Conservation (phyloP, 92 coral and sea anemone genomes). For the Phymanthus crucifer region DNA sequence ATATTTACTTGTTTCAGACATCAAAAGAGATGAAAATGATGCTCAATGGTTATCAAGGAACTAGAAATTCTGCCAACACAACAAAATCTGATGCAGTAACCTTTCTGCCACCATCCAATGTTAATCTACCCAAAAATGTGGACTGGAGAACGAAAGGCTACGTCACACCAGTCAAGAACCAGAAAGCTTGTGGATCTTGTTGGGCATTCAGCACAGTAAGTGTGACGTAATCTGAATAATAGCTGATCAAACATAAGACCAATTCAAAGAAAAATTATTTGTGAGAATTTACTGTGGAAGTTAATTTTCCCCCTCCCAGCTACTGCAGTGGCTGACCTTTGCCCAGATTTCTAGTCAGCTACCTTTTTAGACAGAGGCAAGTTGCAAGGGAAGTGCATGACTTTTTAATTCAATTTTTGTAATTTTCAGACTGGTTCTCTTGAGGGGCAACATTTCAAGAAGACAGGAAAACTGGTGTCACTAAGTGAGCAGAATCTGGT, state of each 20-base stretch:
- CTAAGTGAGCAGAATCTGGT: slow-evolving; percentile 88
- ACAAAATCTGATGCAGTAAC: slow-evolving; percentile 35
- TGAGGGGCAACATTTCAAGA: slow-evolving; percentile 87
- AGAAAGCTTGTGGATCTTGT: slow-evolving; percentile 83
- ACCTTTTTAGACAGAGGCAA: no score
- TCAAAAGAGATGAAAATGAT: slow-evolving; percentile 61
- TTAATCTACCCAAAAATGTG: slow-evolving; percentile 58
- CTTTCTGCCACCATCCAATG: slow-evolving; percentile 66
- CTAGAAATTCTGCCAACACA: slow-evolving; percentile 14
- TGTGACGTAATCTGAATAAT: neutral
- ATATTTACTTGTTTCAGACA: slow-evolving; percentile 55
- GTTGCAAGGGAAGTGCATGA: no score
- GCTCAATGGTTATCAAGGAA: slow-evolving; percentile 67
- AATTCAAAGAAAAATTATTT: no score
- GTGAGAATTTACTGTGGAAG: no score
- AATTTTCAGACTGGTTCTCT: slow-evolving; percentile 72
- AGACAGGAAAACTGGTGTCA: slow-evolving; percentile 81
- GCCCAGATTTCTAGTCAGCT: no score
- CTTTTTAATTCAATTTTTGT: neutral
- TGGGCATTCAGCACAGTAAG: slow-evolving; percentile 94
- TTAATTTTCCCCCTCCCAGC: no score
- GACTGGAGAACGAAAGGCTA: slow-evolving; percentile 86
- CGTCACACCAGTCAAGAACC: slow-evolving; percentile 83
- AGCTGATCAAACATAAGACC: neutral
- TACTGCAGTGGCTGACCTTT: no score